These are phyloP conservation scores for Pilophorus perplexus DNA, from an alignment of 2,888 invertebrate species.

Conservation along the genomic window DNA sequence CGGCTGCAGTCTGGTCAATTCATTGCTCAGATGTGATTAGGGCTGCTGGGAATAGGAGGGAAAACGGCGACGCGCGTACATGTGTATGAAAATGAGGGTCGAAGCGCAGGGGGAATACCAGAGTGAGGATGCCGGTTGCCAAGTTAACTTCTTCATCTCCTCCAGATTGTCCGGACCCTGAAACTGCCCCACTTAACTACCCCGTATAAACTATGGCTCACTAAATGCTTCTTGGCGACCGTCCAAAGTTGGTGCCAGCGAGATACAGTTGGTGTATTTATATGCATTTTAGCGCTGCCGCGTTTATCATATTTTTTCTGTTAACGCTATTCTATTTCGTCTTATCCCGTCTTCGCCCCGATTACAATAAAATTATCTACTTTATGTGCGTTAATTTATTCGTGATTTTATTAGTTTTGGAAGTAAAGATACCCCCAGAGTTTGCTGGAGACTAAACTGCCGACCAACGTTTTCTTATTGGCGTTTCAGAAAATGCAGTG, in stretches of 20 bases:
- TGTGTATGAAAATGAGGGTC: neutral
- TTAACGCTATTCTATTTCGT: neutral
- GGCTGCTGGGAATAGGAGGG: neutral
- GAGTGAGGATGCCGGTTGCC: neutral
- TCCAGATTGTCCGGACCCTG: neutral
- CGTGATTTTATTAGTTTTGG: too few relatives aligned
- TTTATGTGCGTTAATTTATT: too few relatives aligned
- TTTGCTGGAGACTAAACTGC: too few relatives aligned
- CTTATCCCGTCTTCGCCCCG: too few relatives aligned
- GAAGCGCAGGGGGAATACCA: neutral
- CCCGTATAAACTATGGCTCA: conserved; percentile 7
- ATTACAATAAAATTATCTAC: too few relatives aligned
- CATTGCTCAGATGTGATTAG: neutral
- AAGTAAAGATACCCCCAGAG: too few relatives aligned
- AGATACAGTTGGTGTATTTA: neutral
- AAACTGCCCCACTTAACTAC: conserved; percentile 14
- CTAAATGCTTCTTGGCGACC: conserved; percentile 11
- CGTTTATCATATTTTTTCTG: neutral
- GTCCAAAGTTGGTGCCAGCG: neutral
- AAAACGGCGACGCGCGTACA: neutral
- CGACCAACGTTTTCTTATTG: too few relatives aligned
- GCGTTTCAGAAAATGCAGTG: too few relatives aligned
- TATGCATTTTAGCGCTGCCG: neutral
- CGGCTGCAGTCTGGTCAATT: neutral
- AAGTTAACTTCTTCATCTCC: neutral